Evolutionary conservation across 2,797 vertebrate species (phyloP), one percentile per base, ranked within the genome.

Genomic region (Megaceryle alcyon): DNA sequence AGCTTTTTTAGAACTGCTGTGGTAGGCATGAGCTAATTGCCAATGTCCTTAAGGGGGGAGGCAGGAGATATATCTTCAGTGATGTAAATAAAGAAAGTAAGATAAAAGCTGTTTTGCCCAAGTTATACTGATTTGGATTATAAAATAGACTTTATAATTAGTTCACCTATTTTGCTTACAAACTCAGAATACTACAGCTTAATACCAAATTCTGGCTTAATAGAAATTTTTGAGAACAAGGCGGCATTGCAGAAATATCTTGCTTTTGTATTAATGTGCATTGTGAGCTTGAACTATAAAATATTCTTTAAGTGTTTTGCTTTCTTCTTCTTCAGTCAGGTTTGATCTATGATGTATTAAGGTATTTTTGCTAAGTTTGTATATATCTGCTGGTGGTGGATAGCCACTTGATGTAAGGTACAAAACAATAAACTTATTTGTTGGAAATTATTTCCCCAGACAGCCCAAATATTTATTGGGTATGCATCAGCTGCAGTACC

Each of bases 91-190:
- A 43, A 37, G 44, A 71, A 87, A 87, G 63, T 28, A 29, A 88
- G 80, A 60, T 92, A 79, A 91, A 87, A 87, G 28, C 56, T 70
- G 5, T 72, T 82, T 61, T 0, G 1, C 15, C 19, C 8, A 69
- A 76, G 39, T 79, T 91, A 31, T 1, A 1, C 23, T 73, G 63
- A 69, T 88, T 59, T 76, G 73, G 80, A 79, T 95, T 75, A 83
- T 76, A 82, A 90, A 86, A 69, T 75, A 44, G 53, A 46, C 53
- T 92, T 94, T n/a, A 26, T 82, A 88, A 78, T 90, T 94, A 81
- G 37, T 86, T 86, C 25, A 20, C n/a, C 23, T 78, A 1, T 59
- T 95, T 92, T 93, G 63, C 60, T 76, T 94, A 63, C 37, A 48
- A 70, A 72, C 54, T 72, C 43, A 29, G 56, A 54, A 26, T 51